Conservation (phyloP, 2,888 invertebrate species). For the Altica lythri region DNA sequence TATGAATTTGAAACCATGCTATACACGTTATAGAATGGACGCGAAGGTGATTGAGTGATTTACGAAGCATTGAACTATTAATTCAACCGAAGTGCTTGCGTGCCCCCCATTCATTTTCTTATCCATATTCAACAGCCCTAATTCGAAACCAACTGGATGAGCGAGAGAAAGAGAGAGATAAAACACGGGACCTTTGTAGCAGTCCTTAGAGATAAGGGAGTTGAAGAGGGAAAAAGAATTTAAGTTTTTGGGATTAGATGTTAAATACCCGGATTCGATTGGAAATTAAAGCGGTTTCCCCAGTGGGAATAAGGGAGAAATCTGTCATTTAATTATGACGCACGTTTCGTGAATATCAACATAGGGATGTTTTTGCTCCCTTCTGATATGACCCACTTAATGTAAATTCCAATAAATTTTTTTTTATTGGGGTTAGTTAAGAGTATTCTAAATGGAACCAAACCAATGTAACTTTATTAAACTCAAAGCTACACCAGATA, state of each 20-base stretch:
- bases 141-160: not conserved
- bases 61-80: constrained; percentile 12
- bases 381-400: too few relatives aligned
- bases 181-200: constrained; percentile 10
- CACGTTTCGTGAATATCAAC: not conserved
- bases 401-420: too few relatives aligned
- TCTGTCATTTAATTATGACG: constrained; percentile 5
- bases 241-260: constrained; percentile 2
- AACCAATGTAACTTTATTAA: too few relatives aligned
- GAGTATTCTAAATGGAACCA: too few relatives aligned
- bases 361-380: too few relatives aligned
- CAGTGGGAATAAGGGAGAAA: not conserved
- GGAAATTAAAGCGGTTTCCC: constrained; percentile 10
- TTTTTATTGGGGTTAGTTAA: too few relatives aligned
- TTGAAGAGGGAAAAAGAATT: constrained; percentile 3
- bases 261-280: constrained; percentile 15
- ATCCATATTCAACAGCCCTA: constrained; percentile 22
- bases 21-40: not conserved
- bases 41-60: constrained; percentile 20
- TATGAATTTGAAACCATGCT: not conserved
- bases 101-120: constrained; percentile 22
- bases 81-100: constrained; percentile 14
- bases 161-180: too few relatives aligned
- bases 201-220: not conserved
- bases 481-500: too few relatives aligned